Base-by-base conservation (phyloP, 2,888 invertebrate genomes). In the Yponomeuta evonymella region DNA sequence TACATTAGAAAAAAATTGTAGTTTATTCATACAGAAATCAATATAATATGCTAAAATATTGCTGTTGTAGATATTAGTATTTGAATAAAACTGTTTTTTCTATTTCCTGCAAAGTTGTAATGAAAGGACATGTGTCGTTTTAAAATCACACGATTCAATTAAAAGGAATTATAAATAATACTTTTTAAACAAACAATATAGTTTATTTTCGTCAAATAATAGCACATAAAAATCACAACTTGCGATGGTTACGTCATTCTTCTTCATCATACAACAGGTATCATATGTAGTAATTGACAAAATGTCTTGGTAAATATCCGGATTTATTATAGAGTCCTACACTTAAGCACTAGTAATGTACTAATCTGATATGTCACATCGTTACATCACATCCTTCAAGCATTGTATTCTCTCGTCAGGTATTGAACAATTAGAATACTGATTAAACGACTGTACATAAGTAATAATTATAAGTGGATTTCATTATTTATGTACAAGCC, bases 171-270 rank as follows among this genome's bases (percentile, higher is more conserved):
- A 66, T 10, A 36, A 68, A 68, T 51, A 3, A 11, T 68, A 73
- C 66, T 30, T 36, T 69, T 72, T 72, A 81, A 88, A 87, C 88
- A 87, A 90, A 89, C 84, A 84, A 86, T 84, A 85, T 84, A 87
- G 75, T 87, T 85, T 87, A 72, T 87, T 86, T 87, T 81, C 77
- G 73, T 81, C 77, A 76, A 76, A 75, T 77, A 69, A 78, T 78
- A 83, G 83, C 79, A 76, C 78, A 83, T 81, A 81, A 82, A 86
- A 84, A 77, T 79, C 79, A 81, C 79, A 81, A 79, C 81, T 75
- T 76, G 77, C 76, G 75, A 77, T 74, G 76, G 75, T 77, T 75
- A 74, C 70, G 71, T 71, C 23, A 66, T 51, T 58, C 6, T 58
- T 15, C 3, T 12, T 71, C 64, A 11, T 48, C 69, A 72, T 77